phyloP scores from a whole-genome alignment of 2,113 vertebrate genomes.

The Pelobates fuscus region DNA sequence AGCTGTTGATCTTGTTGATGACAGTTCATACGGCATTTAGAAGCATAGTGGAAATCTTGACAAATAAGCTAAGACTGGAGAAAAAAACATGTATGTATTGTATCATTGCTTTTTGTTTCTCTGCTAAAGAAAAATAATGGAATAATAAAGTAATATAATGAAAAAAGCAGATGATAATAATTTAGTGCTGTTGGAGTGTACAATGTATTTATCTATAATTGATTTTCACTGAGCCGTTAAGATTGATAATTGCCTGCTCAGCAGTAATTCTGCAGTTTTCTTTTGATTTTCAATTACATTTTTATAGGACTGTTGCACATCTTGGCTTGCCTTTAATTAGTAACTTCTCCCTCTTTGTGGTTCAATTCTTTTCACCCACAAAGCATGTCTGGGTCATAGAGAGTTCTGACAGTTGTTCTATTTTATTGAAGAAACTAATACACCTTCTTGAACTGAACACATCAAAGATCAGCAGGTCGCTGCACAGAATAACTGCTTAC shows the following conservation, averaged over 20 bases:
- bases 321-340: constrained; percentile 45
- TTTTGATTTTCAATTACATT: constrained; percentile 48
- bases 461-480: constrained; percentile 10
- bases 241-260: constrained; percentile 46
- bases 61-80: too few species aligned
- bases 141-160: constrained; percentile 20
- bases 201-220: constrained; percentile 50
- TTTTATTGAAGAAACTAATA: neutral
- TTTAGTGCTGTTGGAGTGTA: constrained; percentile 22
- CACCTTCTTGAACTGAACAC: neutral
- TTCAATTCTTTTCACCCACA: neutral
- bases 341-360: constrained; percentile 27
- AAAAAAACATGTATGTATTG: too few species aligned
- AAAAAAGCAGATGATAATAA: constrained; percentile 15
- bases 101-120: too few species aligned
- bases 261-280: constrained; percentile 44
- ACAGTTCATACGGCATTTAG: too few species aligned
- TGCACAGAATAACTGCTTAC: neutral
- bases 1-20: too few species aligned
- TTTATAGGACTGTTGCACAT: constrained; percentile 43
- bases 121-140: neutral
- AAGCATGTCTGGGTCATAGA: neutral
- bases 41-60: too few species aligned
- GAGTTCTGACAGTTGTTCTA: neutral
- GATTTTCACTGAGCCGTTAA: constrained; percentile 50